Percentiles rank a stretch among this genome's conserved stretches.
phyloP scores from a whole-genome alignment of 2,888 invertebrate genomes.

The Alitta virens region DNA sequence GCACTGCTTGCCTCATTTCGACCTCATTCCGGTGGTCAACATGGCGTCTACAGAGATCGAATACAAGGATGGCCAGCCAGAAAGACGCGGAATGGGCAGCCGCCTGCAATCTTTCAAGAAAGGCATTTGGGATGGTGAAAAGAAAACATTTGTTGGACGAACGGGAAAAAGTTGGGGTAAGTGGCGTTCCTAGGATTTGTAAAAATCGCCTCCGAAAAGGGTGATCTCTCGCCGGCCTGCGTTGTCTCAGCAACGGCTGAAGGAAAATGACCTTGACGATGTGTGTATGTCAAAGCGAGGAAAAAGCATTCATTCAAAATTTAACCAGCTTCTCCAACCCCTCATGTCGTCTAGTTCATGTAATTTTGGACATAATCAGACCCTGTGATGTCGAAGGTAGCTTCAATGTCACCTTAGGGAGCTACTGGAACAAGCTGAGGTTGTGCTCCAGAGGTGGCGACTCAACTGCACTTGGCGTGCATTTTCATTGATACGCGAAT shows the following conservation, averaged over 20 bases:
- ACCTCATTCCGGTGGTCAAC: slow-evolving; percentile 16
- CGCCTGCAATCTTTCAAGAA: slow-evolving; percentile 11
- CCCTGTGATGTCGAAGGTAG: too few species aligned
- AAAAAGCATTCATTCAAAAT: too few species aligned
- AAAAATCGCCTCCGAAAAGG: not conserved
- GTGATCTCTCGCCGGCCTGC: not conserved
- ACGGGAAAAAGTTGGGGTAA: slow-evolving; percentile 82
- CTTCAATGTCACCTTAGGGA: too few species aligned
- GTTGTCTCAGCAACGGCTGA: not conserved
- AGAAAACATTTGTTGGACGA: slow-evolving; percentile 85
- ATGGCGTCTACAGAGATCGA: slow-evolving; percentile 18
- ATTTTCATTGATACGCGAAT: too few species aligned
- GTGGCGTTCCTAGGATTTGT: slow-evolving; percentile 17
- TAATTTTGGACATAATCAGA: too few species aligned
- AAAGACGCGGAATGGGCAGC: slow-evolving; percentile 1
- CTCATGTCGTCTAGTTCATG: too few species aligned
- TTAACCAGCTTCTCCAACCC: too few species aligned
- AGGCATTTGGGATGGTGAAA: slow-evolving; percentile 90
- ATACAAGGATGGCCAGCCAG: slow-evolving; percentile 1
- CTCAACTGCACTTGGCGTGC: too few species aligned
- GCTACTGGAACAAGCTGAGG: too few species aligned
- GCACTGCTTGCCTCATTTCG: slow-evolving; percentile 2
- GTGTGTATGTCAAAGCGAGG: too few species aligned
- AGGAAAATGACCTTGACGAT: not conserved
- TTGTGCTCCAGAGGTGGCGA: too few species aligned